Conservation (phyloP, 2,888 invertebrate genomes). For the Chrysina gloriosa region DNA sequence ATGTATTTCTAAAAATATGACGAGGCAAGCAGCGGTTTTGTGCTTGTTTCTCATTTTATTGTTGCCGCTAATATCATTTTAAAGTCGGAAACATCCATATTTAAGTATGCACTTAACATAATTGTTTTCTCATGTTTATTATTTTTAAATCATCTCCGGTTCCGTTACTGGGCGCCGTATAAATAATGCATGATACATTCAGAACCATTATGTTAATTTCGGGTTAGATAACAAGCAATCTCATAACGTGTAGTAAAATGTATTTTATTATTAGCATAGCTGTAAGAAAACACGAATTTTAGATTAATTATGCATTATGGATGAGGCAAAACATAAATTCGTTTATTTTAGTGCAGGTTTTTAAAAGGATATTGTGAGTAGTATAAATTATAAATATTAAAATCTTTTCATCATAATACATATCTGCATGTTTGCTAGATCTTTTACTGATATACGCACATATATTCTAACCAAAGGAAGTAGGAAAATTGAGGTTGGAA, state of each 20-base stretch:
- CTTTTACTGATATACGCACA: no score
- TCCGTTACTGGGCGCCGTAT: slow-evolving; percentile 9
- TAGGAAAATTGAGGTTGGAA: no score
- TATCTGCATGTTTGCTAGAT: no score
- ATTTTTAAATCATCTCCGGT: background rate
- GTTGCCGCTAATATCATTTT: background rate
- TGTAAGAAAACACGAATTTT: background rate
- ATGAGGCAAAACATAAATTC: background rate
- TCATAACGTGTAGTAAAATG: background rate
- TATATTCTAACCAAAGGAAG: no score
- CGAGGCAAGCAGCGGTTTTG: background rate
- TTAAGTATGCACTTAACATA: slow-evolving; percentile 22
- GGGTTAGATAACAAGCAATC: slow-evolving; percentile 7
- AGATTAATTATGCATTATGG: background rate
- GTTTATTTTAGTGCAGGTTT: no score
- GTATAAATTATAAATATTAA: no score
- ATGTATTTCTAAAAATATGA: slow-evolving; percentile 2
- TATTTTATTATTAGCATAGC: slow-evolving; percentile 1
- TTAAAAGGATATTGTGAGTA: no score
- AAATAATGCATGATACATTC: slow-evolving; percentile 25
- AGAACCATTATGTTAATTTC: slow-evolving; percentile 16
- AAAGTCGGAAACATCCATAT: slow-evolving; percentile 3
- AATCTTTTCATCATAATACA: no score
- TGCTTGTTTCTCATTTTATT: slow-evolving; percentile 2
- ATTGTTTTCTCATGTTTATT: slow-evolving; percentile 29